Evolutionary conservation across 1,140 invertebrate species (phyloP), one percentile per base, ranked within the genome.

Genomic region (Caenorhabditis tropicalis): DNA sequence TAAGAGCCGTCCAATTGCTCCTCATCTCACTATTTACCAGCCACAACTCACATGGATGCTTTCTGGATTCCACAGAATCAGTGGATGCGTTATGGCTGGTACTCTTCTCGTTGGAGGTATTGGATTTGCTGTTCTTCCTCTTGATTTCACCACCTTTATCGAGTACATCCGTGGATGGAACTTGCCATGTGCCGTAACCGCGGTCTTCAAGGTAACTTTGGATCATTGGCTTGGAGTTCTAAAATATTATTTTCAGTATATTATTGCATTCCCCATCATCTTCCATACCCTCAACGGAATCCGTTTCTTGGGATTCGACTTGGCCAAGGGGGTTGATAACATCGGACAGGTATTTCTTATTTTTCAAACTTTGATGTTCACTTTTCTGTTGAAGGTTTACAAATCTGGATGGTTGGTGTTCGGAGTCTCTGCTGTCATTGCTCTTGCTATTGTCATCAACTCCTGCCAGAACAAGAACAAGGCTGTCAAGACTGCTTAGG

Each of bases 41-140:
- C 90, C 88, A 7, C 89, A 90, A 83, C 65, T 90, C 33, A 90
- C 89, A 36, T 90, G 89, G 89, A 74, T 82, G 60, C 82, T 79
- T 43, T 90, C 89, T 39, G 89, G 89, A n/a, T 70, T 85, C 15
- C 89, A 91, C 83, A 89, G 89, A 36, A 88, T 90, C 53, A 53
- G 53, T 36, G 89, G 89, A 29, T 89, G 89, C 36, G 65, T 90
- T n/a, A 90, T 90, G 89, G 88, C 81, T 12, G 89, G 88, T 29
- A 88, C 88, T 53, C 83, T 90, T 5, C 74, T 91, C 12, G 39
- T 90, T 36, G 89, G 89, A 74, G 87, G 85, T 60, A 19, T 89
- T 36, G 90, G 86, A 24, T 91, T 90, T 46, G 86, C 86, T 19
- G 79, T 87, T 56, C 46, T 87, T 15, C 88, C 89, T 9, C 15